A percentile compares a stretch with the other conserved stretches of the same genome.
Conservation (phyloP, 2,888 invertebrate genomes). For the Helleia helle region DNA sequence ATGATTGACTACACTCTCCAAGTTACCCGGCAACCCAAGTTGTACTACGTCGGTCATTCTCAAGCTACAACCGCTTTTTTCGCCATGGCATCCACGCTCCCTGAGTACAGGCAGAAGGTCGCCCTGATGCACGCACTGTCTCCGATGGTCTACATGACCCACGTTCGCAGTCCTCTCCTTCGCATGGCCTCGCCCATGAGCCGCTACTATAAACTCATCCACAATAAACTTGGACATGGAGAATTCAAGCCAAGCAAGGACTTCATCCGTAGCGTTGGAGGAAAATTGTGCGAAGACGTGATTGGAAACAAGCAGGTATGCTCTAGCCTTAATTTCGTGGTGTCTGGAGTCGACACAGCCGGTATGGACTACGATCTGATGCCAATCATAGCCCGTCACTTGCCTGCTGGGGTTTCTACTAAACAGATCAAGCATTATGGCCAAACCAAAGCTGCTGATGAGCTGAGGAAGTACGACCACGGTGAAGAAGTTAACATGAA, state of each 20-base stretch:
- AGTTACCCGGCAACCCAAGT: conserved; percentile 39
- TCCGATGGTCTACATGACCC: conserved; percentile 58
- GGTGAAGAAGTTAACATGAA: conserved; percentile 44
- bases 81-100: conserved; percentile 41
- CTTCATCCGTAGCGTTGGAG: conserved; percentile 40
- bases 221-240: conserved; percentile 37
- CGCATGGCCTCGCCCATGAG: conserved; percentile 52
- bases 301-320: conserved; percentile 68
- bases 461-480: conserved; percentile 53
- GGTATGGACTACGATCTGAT: conserved; percentile 68
- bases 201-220: conserved; percentile 34
- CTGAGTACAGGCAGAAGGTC: conserved; percentile 54
- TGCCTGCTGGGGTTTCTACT: conserved; percentile 73
- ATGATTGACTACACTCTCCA: conserved; percentile 56
- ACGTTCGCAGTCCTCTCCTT: conserved; percentile 53
- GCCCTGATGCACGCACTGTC: conserved; percentile 52
- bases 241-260: conserved; percentile 44
- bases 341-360: conserved; percentile 73
- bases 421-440: conserved; percentile 71
- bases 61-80: conserved; percentile 51
- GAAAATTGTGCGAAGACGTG: conserved; percentile 43
- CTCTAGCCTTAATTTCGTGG: conserved; percentile 74
- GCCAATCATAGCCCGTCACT: conserved; percentile 67
- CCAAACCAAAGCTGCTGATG: conserved; percentile 52
- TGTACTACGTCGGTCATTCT: conserved; percentile 53